A percentile compares a stretch with the other conserved stretches of the same genome.
Evolutionary conservation across 2,888 invertebrate species (phyloP).

Genomic region (Lepas anatifera): DNA sequence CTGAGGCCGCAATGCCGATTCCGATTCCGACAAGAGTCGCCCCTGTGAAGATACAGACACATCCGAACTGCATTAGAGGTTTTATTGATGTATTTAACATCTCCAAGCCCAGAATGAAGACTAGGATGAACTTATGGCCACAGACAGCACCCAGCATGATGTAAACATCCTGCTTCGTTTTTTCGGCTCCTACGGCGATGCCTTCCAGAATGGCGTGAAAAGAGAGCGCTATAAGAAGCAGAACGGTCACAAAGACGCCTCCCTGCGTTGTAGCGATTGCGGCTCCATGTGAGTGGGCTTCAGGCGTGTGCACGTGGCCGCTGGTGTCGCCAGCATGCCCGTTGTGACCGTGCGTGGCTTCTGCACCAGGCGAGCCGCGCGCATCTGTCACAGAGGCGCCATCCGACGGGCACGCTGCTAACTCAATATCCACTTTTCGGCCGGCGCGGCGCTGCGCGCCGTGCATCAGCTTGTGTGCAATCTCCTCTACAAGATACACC

Average conservation of each 20-base stretch:
- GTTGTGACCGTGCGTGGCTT: not conserved
- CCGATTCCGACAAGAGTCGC: slow-evolving; percentile 20
- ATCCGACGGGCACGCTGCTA: not conserved
- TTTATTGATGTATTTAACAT: slow-evolving; percentile 42
- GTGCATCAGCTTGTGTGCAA: not conserved
- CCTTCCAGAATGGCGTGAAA: slow-evolving; percentile 36
- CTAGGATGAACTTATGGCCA: slow-evolving; percentile 73
- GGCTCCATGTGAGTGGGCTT: not conserved
- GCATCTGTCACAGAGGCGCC: not conserved
- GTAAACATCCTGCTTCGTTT: slow-evolving; percentile 53
- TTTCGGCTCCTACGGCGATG: slow-evolving; percentile 64
- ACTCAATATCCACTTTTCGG: not conserved
- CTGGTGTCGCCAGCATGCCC: not conserved
- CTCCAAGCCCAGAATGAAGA: slow-evolving; percentile 77
- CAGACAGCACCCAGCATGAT: slow-evolving; percentile 74
- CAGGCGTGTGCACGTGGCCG: not conserved
- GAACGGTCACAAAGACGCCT: not conserved
- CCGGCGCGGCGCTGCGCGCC: not conserved
- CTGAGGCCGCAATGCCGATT: not conserved
- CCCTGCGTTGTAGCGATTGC: not conserved
- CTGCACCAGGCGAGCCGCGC: not conserved
- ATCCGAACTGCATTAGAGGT: not conserved
- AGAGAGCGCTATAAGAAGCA: not conserved
- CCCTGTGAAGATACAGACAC: slow-evolving; percentile 19
- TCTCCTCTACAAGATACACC: slow-evolving; percentile 43